Base-by-base conservation (phyloP, 2,888 invertebrate genomes). In the Orthonevra nobilis region DNA sequence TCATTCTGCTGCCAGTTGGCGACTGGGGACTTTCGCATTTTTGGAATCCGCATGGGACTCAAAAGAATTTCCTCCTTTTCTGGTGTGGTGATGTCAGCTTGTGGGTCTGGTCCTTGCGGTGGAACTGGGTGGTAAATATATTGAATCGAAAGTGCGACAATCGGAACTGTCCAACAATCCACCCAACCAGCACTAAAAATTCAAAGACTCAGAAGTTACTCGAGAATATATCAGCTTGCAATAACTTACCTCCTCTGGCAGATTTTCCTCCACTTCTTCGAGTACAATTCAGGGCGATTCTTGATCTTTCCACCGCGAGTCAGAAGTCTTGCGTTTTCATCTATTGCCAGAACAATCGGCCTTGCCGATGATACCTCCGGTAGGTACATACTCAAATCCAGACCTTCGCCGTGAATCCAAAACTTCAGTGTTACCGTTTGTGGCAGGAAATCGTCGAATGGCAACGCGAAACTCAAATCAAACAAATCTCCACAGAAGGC, bases 131-230 rank as follows among this genome's bases (percentile, higher is more conserved):
- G 97, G 87, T 97, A 98, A 14, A 93, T 92, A 87, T 97, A 98
- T 79, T 93, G 92, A 54, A 99, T 96, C 83, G 95, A 96, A 14
- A 98, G 90, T 0, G 97, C 97, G 3, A 97, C 95, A 81, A 97
- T 97, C 0, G 97, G 97, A 3, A 98, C 97, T 44, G 95, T 95
- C 97, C 97, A 97, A 86, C 97, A 97, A 86, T 98, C 97, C 0
- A 98, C 92, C 98, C 98, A 99, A 1, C 97, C 97, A 28, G 89
- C 86, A 74, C 89, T 89, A 6, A 48, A 56, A 48, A 14, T 0
- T n/a, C n/a, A n/a, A n/a, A n/a, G n/a, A n/a, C n/a, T n/a, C n/a
- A n/a, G n/a, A n/a, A n/a, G n/a, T n/a, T n/a, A n/a, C n/a, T n/a
- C n/a, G n/a, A n/a, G n/a, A n/a, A n/a, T n/a, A n/a, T n/a, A n/a